A percentile compares a stretch with the other conserved stretches of the same genome.
Evolutionary conservation across 1,140 invertebrate species (phyloP).

Genomic region (Triops longicaudatus): DNA sequence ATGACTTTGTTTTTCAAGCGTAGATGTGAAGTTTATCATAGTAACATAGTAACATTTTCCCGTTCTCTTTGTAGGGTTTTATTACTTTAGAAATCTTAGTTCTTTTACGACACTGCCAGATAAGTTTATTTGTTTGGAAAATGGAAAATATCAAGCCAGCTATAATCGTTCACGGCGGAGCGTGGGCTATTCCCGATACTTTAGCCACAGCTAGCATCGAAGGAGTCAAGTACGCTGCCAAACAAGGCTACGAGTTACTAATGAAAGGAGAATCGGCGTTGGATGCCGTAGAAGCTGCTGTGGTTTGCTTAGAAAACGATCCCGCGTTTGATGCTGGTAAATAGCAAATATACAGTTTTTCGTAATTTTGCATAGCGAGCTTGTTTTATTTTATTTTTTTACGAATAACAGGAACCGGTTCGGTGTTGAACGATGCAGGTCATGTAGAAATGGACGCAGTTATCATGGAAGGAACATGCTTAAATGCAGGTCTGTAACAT

Average conservation of each 20-base stretch:
- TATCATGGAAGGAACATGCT: slow-evolving; percentile 43
- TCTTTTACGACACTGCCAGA: neutral
- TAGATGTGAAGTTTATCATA: no score
- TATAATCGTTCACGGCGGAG: slow-evolving; percentile 35
- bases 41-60: no score
- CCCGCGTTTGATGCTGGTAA: slow-evolving; percentile 46
- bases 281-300: slow-evolving; percentile 44
- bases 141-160: slow-evolving; percentile 28
- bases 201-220: slow-evolving; percentile 27
- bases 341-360: neutral
- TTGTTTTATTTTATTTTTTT: neutral
- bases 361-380: neutral
- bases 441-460: slow-evolving; percentile 47
- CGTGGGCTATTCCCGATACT: slow-evolving; percentile 34
- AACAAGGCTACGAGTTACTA: slow-evolving; percentile 28
- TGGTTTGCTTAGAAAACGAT: slow-evolving; percentile 43
- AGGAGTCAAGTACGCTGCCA: slow-evolving; percentile 32
- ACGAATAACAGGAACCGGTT: slow-evolving; percentile 35
- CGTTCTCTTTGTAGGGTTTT: no score
- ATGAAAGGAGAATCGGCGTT: slow-evolving; percentile 38
- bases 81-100: neutral
- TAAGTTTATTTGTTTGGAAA: slow-evolving; percentile 2
- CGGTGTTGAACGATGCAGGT: slow-evolving; percentile 38
- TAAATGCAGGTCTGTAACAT: slow-evolving; percentile 33
- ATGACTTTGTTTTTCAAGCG: no score